phyloP scores from a whole-genome alignment of 2,113 vertebrate species.

The Oxyura jamaicensis region DNA sequence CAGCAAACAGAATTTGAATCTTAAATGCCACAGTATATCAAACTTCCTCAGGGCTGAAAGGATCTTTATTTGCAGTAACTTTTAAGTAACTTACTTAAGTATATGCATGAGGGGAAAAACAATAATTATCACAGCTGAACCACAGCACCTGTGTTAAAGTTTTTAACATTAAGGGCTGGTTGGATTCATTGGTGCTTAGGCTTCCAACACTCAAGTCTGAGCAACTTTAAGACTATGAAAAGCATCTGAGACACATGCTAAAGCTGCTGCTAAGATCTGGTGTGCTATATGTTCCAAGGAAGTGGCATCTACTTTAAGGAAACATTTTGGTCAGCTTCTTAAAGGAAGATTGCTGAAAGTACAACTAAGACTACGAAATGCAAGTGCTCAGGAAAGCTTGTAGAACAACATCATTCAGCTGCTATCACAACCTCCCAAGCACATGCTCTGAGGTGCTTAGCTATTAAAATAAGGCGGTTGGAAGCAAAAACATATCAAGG shows the following conservation, averaged over 20 bases:
- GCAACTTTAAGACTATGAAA: not conserved
- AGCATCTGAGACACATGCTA: not conserved
- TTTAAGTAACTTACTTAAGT: not conserved
- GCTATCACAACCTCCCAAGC: not conserved
- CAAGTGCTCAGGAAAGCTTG: not conserved
- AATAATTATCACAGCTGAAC: not conserved
- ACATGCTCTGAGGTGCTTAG: rapidly evolving
- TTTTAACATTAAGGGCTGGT: not conserved
- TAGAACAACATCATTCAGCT: not conserved
- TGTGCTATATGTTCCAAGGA: not conserved
- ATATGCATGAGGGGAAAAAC: not conserved
- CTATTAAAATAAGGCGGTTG: not conserved
- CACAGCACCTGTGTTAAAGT: not conserved
- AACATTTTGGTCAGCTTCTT: not conserved
- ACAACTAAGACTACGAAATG: not conserved
- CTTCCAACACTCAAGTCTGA: not conserved
- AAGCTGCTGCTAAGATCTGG: not conserved
- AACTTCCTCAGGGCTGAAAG: not conserved
- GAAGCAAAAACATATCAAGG: not conserved
- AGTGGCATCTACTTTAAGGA: not conserved
- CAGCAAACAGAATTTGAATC: not conserved
- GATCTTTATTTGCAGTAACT: not conserved
- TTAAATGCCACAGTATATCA: not conserved
- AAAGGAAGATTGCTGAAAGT: not conserved
- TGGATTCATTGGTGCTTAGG: not conserved